phyloP scores from a whole-genome alignment of 1,140 invertebrate species.

The Drosophila rhopaloa region DNA sequence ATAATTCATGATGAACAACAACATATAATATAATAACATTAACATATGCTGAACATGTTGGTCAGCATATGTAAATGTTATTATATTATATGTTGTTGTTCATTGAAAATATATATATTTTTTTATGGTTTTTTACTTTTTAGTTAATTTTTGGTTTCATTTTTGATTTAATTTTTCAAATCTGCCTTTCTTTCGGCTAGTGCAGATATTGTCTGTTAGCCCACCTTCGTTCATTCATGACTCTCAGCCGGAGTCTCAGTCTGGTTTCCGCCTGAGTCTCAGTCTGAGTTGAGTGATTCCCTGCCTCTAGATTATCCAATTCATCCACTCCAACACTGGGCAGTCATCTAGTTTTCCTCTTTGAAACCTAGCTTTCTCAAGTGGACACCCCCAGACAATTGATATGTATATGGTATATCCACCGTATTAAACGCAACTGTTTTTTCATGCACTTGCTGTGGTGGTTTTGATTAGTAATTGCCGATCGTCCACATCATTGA shows the following conservation, averaged over 20 bases:
- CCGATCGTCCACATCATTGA: conserved; percentile 62
- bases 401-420: not conserved
- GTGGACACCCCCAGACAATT: conserved; percentile 35
- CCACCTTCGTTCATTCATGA: conserved; percentile 39
- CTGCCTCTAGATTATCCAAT: conserved; percentile 58
- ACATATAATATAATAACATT: too few species aligned
- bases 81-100: too few species aligned
- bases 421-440: conserved; percentile 21
- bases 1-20: too few species aligned
- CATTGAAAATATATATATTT: too few species aligned
- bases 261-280: conserved; percentile 42
- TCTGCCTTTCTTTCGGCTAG: not conserved
- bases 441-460: conserved; percentile 33
- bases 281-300: conserved; percentile 68
- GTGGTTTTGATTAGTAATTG: conserved; percentile 69
- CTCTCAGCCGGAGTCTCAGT: conserved; percentile 18
- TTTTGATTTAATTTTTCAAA: too few species aligned
- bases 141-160: too few species aligned
- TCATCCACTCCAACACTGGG: conserved; percentile 38
- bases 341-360: conserved; percentile 37
- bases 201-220: conserved; percentile 11
- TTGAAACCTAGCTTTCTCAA: conserved; percentile 40
- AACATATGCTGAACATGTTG: too few species aligned
- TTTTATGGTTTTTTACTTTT: too few species aligned
- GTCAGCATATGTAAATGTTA: too few species aligned